phyloP scores from a whole-genome alignment of 1,140 invertebrate genomes.

The Papilio polyxenes region DNA sequence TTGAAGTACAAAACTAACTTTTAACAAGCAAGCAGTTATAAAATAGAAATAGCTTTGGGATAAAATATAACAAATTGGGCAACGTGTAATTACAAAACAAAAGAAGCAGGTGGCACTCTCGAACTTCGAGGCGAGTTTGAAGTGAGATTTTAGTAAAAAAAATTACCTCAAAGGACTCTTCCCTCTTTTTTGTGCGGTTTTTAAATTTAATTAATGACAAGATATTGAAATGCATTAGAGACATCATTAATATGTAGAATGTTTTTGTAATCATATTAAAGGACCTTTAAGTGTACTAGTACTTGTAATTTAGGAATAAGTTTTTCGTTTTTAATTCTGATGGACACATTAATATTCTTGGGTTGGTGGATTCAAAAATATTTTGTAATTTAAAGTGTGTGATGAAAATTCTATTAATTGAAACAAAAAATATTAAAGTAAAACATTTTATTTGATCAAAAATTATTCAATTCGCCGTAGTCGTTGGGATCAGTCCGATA shows the following conservation, averaged over 20 bases:
- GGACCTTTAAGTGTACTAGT: not conserved
- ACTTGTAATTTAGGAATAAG: not conserved
- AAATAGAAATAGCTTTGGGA: too few species aligned
- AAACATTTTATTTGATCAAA: conserved; percentile 54
- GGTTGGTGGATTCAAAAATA: too few species aligned
- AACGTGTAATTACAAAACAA: not conserved
- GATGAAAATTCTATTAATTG: conserved; percentile 4
- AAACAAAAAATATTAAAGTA: conserved; percentile 40
- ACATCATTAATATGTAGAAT: not conserved
- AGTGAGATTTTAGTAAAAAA: conserved; percentile 26
- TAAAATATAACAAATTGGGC: conserved; percentile 1
- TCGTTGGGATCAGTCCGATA: conserved; percentile 63
- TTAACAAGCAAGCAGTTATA: too few species aligned
- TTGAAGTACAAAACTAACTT: not conserved
- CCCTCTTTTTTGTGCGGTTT: not conserved
- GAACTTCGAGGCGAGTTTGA: not conserved
- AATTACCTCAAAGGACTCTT: not conserved
- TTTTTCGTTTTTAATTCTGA: not conserved
- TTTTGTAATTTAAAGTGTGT: not conserved
- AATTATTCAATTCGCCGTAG: conserved; percentile 53
- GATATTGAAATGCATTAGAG: not conserved
- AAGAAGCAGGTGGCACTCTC: not conserved
- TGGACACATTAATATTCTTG: too few species aligned
- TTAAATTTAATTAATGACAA: not conserved
- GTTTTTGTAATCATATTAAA: not conserved